phyloP scores from a whole-genome alignment of 2,888 invertebrate species.

The Scaptomyza flava region DNA sequence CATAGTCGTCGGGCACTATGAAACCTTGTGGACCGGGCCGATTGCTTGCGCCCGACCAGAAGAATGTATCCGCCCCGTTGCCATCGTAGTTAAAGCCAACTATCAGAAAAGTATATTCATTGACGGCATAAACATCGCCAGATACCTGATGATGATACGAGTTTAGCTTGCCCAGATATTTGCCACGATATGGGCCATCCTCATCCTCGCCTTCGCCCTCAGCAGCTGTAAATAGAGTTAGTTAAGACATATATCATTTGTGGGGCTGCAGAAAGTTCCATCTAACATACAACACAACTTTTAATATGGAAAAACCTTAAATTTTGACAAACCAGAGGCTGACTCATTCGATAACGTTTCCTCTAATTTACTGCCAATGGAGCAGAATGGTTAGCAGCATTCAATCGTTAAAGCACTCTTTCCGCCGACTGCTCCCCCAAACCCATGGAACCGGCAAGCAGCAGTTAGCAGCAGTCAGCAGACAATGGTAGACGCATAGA shows the following conservation, averaged over 20 bases:
- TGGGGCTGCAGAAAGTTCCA: too few relatives aligned
- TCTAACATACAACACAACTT: neutral
- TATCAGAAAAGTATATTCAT: slow-evolving; percentile 92
- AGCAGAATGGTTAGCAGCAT: slow-evolving; percentile 15
- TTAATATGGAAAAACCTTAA: slow-evolving; percentile 10
- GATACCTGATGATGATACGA: slow-evolving; percentile 96
- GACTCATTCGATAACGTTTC: slow-evolving; percentile 58
- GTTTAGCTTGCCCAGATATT: slow-evolving; percentile 93
- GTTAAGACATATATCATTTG: slow-evolving; percentile 3
- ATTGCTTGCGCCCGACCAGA: slow-evolving; percentile 95
- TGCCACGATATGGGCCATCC: slow-evolving; percentile 91
- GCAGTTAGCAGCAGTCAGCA: slow-evolving; percentile 16
- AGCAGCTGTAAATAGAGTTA: slow-evolving; percentile 34
- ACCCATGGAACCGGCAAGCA: slow-evolving; percentile 26
- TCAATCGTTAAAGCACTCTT: slow-evolving; percentile 9
- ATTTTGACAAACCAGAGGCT: slow-evolving; percentile 32
- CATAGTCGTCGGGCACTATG: slow-evolving; percentile 94
- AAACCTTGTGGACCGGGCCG: slow-evolving; percentile 96
- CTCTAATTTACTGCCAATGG: slow-evolving; percentile 39
- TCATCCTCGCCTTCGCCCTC: slow-evolving; percentile 88
- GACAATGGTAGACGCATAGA: slow-evolving; percentile 50
- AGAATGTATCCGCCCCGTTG: slow-evolving; percentile 95
- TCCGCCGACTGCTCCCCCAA: slow-evolving; percentile 15
- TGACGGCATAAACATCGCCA: slow-evolving; percentile 95
- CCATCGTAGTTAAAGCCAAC: slow-evolving; percentile 95